Conservation (phyloP, 2,888 invertebrate species). For the Seira sanloemensis region DNA sequence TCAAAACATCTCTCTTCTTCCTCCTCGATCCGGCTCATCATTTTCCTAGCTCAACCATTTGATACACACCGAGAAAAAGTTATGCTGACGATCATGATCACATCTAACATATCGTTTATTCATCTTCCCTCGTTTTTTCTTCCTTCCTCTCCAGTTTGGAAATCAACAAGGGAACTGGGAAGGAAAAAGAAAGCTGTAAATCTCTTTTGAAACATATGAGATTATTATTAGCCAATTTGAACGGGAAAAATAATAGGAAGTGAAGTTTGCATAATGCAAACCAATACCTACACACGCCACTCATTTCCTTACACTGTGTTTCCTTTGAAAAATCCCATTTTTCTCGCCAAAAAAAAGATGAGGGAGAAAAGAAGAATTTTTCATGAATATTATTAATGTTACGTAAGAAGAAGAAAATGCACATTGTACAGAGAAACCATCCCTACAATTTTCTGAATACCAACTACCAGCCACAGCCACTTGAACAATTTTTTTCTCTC, state of each 20-base stretch:
- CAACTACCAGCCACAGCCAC: no score
- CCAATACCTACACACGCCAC: not conserved
- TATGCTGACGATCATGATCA: constrained; percentile 52
- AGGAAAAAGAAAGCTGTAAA: constrained; percentile 51
- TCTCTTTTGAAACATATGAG: constrained; percentile 41
- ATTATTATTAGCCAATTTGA: constrained; percentile 2
- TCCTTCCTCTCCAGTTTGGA: constrained; percentile 15
- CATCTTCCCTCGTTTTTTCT: constrained; percentile 25
- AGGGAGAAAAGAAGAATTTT: not conserved
- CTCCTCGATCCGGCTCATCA: not conserved
- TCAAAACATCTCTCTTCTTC: not conserved
- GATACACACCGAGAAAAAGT: not conserved
- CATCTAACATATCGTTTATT: constrained; percentile 23
- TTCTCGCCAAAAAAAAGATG: not conserved
- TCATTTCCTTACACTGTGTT: not conserved
- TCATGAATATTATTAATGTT: constrained; percentile 4
- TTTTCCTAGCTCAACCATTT: no score
- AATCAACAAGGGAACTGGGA: constrained; percentile 52
- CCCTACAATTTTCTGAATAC: no score
- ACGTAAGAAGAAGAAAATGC: not conserved
- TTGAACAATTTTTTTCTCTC: not conserved
- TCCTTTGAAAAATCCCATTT: not conserved
- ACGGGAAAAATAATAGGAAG: not conserved
- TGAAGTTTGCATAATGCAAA: constrained; percentile 45
- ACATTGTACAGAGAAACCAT: not conserved